phyloP scores from a whole-genome alignment of 2,888 invertebrate species.

The Cerastoderma edule region DNA sequence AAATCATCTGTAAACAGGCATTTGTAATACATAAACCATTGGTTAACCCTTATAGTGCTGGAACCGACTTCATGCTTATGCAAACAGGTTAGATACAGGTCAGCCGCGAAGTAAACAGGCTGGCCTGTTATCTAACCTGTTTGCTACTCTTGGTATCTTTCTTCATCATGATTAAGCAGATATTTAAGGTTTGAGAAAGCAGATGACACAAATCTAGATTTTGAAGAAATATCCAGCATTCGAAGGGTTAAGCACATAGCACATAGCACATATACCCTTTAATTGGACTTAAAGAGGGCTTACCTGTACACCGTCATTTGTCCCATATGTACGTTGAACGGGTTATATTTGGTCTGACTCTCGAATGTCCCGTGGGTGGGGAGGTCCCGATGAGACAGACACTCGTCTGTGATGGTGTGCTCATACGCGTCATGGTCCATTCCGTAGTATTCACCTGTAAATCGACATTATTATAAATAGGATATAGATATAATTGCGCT shows the following conservation, averaged over 20 bases:
- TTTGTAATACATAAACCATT: no score
- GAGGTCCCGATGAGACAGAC: constrained; percentile 78
- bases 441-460: constrained; percentile 83
- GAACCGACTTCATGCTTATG: no score
- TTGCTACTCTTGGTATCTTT: background rate
- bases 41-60: no score
- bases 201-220: background rate
- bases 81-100: background rate
- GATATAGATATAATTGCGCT: no score
- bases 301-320: constrained; percentile 88
- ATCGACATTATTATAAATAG: no score
- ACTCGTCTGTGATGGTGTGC: constrained; percentile 83
- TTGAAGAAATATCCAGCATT: no score
- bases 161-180: background rate
- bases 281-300: constrained; percentile 9
- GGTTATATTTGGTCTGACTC: constrained; percentile 81
- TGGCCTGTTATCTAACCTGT: background rate
- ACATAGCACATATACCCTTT: background rate
- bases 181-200: background rate
- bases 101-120: background rate
- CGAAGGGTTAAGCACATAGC: background rate
- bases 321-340: constrained; percentile 86
- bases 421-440: constrained; percentile 85
- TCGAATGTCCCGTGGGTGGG: constrained; percentile 72
- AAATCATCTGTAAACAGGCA: no score